Evolutionary conservation across 1,140 invertebrate genomes (phyloP).

Genomic region (Diachasma alloeum): DNA sequence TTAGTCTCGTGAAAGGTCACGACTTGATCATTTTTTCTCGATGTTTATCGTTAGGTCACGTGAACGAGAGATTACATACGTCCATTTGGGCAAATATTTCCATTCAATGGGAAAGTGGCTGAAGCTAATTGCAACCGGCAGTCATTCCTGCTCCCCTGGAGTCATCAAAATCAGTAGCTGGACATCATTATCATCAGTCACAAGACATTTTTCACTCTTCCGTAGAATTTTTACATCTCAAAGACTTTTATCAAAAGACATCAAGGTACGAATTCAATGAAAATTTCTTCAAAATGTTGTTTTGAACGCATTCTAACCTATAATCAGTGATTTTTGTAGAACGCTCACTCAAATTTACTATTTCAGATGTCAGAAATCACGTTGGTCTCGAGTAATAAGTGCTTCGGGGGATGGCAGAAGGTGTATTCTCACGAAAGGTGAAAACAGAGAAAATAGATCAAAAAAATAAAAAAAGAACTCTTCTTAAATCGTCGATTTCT

Average conservation of each 20-base stretch:
- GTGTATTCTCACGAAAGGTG: constrained; percentile 85
- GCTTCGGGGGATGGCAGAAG: constrained; percentile 85
- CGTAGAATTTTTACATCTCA: no score
- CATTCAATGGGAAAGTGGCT: no score
- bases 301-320: background rate
- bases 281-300: background rate
- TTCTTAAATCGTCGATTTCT: background rate
- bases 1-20: no score
- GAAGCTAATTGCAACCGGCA: no score
- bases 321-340: background rate
- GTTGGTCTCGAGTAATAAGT: constrained; percentile 75
- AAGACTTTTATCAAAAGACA: background rate
- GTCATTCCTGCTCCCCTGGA: no score
- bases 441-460: constrained; percentile 2
- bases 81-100: no score
- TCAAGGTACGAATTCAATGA: background rate
- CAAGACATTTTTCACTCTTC: no score
- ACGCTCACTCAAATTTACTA: background rate
- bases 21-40: no score
- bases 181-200: no score
- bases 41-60: no score
- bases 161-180: no score
- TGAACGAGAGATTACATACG: no score
- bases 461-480: background rate
- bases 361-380: constrained; percentile 63